Evolutionary conservation across 2,888 invertebrate genomes (phyloP), one percentile per base, ranked within the genome.

Genomic region (Criorhina ranunculi): DNA sequence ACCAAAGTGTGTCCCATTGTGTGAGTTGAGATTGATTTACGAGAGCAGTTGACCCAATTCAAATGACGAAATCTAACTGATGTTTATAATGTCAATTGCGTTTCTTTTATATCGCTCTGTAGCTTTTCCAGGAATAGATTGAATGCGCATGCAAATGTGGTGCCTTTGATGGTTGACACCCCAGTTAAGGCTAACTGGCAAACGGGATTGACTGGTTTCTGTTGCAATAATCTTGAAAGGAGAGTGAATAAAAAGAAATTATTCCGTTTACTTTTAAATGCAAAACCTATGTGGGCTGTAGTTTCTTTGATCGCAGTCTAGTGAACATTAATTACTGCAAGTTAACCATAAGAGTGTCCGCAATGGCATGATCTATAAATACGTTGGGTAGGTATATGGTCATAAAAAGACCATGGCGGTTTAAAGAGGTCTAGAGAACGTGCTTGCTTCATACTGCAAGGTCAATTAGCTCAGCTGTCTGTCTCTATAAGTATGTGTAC

Each of bases 191-290:
- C 33, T 42, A n/a, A 1, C 3, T 49, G 5, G n/a, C 40, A 55
- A 64, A 64, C 78, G n/a, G 9, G 57, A 49, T 12, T 33, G 42
- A 72, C 79, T 49, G 62, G 79, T 79, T 79, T 64, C 49, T 64
- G 49, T 35, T 64, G 78, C 42, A 64, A 57, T 64, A 42, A 40
- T 33, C 69, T 64, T 12, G 31, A 35, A 66, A 75, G n/a, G 11
- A 59, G 44, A 49, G 29, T 24, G 7, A 35, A 12, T 12, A 17
- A 35, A 37, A 12, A 51, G 37, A 70, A 70, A 49, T 44, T 15
- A 7, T 46, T 35, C 12, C 15, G 42, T 11, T 42, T 31, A 31
- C 9, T 66, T 11, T 1, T 46, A 12, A 57, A 24, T 15, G 35
- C 33, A 17, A 15, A 37, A 3, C 15, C 29, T 46, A 3, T 49